These are phyloP conservation scores for Lophius americanus DNA, from an alignment of 2,797 vertebrate species.

Conservation along the genomic window DNA sequence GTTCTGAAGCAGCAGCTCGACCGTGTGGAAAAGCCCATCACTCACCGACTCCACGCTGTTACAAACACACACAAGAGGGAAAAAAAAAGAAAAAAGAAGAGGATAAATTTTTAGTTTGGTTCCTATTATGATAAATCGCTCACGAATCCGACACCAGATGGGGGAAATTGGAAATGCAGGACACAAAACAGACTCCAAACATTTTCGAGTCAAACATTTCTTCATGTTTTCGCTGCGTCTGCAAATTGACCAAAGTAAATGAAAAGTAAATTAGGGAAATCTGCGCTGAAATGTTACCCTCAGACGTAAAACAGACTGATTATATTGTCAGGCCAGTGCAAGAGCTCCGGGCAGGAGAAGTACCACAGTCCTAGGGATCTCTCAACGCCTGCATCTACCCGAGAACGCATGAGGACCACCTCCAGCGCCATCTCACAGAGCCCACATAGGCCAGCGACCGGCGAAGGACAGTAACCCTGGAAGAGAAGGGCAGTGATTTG, in stretches of 20 bases:
- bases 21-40: conserved; percentile 94
- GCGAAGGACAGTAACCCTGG: no score
- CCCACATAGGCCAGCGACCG: no score
- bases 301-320: conserved; percentile 49
- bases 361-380: no score
- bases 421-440: no score
- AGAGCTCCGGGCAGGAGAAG: no score
- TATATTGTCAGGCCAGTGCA: conserved; percentile 8
- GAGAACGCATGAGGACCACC: no score
- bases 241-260: conserved; percentile 58
- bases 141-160: conserved; percentile 40
- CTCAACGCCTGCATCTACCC: no score
- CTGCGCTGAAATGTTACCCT: conserved; percentile 38
- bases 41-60: conserved; percentile 95
- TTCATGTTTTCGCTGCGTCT: conserved; percentile 57
- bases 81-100: conserved; percentile 7
- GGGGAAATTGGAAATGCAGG: conserved; percentile 41
- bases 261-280: conserved; percentile 48
- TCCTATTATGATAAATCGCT: conserved; percentile 53
- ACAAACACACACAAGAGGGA: conserved; percentile 24
- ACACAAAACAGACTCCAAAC: conserved; percentile 56
- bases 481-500: no score
- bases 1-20: conserved; percentile 95
- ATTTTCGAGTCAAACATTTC: conserved; percentile 27
- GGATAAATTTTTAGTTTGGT: conserved; percentile 42